A percentile compares a stretch with the other conserved stretches of the same genome.
These are phyloP conservation scores for Gymnodraco acuticeps DNA, from an alignment of 2,797 vertebrate genomes.

Conservation along the genomic window DNA sequence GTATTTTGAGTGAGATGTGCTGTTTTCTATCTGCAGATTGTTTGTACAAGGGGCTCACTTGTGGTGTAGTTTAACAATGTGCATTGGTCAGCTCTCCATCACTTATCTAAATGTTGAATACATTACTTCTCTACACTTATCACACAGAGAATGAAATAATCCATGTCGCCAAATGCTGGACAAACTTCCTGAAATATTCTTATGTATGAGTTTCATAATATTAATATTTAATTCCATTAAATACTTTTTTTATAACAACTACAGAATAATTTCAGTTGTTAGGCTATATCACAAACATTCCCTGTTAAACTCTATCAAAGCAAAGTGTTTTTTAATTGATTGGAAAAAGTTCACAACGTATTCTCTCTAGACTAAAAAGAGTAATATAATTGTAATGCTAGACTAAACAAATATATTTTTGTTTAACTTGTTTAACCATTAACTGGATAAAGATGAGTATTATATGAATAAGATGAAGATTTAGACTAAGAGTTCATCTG, in stretches of 20 bases:
- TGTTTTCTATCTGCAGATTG: constrained; percentile 23
- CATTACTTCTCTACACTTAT: not conserved
- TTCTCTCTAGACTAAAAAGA: too few relatives aligned
- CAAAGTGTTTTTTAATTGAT: too few relatives aligned
- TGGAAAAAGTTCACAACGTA: too few relatives aligned
- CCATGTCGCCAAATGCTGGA: not conserved
- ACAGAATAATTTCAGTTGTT: not conserved
- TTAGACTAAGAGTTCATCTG: too few relatives aligned
- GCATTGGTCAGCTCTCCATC: constrained; percentile 31
- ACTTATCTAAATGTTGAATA: not conserved
- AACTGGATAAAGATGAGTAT: too few relatives aligned
- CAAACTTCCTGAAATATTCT: not conserved
- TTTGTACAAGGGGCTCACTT: not conserved
- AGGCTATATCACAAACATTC: not conserved
- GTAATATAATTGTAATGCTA: too few relatives aligned
- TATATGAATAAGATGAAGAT: too few relatives aligned
- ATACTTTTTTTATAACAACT: not conserved
- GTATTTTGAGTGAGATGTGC: constrained; percentile 49
- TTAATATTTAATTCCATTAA: not conserved
- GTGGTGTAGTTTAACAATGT: constrained; percentile 12
- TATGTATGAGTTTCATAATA: not conserved
- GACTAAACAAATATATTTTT: too few relatives aligned
- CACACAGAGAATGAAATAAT: not conserved
- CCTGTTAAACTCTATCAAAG: not conserved
- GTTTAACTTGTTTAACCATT: too few relatives aligned